phyloP scores from a whole-genome alignment of 2,113 vertebrate genomes.

The Istiophorus platypterus region DNA sequence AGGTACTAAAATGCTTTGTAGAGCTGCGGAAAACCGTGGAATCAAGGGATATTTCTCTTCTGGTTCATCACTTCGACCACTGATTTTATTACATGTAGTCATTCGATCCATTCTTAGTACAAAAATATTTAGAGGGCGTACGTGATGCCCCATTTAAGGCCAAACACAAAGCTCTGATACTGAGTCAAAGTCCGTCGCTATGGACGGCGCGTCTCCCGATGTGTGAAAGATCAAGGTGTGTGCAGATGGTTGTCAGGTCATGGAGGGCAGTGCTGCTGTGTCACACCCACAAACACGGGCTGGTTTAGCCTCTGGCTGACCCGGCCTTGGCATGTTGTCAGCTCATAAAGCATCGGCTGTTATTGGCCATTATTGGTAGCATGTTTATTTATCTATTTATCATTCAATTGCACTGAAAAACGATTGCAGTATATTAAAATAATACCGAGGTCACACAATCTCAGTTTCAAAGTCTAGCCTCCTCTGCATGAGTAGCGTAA shows the following conservation, averaged over 20 bases:
- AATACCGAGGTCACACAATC: background rate
- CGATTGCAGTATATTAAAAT: background rate
- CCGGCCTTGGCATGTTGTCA: conserved; percentile 49
- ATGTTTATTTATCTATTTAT: background rate
- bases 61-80: too few relatives aligned
- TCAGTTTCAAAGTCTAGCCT: background rate
- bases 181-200: background rate
- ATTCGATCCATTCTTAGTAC: background rate
- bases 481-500: background rate
- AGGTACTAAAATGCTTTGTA: too few relatives aligned
- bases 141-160: background rate
- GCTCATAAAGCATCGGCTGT: conserved; percentile 14
- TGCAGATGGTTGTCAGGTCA: conserved; percentile 61
- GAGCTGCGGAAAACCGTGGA: too few relatives aligned
- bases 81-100: too few relatives aligned
- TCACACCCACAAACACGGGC: conserved; percentile 41
- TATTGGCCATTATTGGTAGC: background rate
- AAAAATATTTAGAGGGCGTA: too few relatives aligned
- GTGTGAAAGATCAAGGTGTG: conserved; percentile 48
- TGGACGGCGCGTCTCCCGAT: background rate
- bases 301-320: conserved; percentile 65
- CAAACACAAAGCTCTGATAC: background rate
- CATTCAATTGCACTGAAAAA: background rate
- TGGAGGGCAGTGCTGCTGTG: conserved; percentile 24
- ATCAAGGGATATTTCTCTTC: too few relatives aligned